A percentile compares a stretch with the other conserved stretches of the same genome.
Conservation (phyloP, 1,140 invertebrate species). For the Nebria ingens region DNA sequence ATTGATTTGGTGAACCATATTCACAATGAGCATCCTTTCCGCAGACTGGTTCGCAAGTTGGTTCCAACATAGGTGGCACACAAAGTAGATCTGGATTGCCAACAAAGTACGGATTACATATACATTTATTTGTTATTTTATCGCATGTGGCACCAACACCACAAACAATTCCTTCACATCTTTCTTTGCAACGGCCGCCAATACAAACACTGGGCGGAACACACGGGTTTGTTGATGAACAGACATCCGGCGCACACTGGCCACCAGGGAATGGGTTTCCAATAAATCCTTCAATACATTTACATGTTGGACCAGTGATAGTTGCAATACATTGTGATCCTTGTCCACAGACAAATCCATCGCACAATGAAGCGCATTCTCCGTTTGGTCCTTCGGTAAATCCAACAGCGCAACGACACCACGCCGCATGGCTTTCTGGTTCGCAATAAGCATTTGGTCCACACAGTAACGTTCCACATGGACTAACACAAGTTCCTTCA, state of each 20-base stretch:
- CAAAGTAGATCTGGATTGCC: slow-evolving; percentile 82
- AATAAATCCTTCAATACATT: slow-evolving; percentile 71
- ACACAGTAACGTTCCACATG: slow-evolving; percentile 66
- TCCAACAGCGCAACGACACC: slow-evolving; percentile 76
- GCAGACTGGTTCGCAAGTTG: slow-evolving; percentile 68
- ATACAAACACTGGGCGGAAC: slow-evolving; percentile 69
- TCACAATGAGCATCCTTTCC: slow-evolving; percentile 78
- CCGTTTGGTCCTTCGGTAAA: slow-evolving; percentile 63
- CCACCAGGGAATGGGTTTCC: slow-evolving; percentile 89
- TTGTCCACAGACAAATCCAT: slow-evolving; percentile 65
- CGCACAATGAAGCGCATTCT: slow-evolving; percentile 72
- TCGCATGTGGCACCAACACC: slow-evolving; percentile 75
- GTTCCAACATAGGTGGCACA: slow-evolving; percentile 65
- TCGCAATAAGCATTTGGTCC: slow-evolving; percentile 78
- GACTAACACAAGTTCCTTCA: slow-evolving; percentile 66
- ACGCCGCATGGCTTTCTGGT: slow-evolving; percentile 76
- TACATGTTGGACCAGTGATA: slow-evolving; percentile 72
- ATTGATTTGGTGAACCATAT: slow-evolving; percentile 65
- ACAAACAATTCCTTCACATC: slow-evolving; percentile 75
- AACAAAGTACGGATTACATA: slow-evolving; percentile 76
- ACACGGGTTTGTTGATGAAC: slow-evolving; percentile 64
- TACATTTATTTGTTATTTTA: slow-evolving; percentile 65
- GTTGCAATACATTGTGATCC: slow-evolving; percentile 82
- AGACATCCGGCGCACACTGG: slow-evolving; percentile 66
- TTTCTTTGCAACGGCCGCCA: slow-evolving; percentile 70